phyloP scores from a whole-genome alignment of 2,113 vertebrate genomes.

The Caretta caretta region DNA sequence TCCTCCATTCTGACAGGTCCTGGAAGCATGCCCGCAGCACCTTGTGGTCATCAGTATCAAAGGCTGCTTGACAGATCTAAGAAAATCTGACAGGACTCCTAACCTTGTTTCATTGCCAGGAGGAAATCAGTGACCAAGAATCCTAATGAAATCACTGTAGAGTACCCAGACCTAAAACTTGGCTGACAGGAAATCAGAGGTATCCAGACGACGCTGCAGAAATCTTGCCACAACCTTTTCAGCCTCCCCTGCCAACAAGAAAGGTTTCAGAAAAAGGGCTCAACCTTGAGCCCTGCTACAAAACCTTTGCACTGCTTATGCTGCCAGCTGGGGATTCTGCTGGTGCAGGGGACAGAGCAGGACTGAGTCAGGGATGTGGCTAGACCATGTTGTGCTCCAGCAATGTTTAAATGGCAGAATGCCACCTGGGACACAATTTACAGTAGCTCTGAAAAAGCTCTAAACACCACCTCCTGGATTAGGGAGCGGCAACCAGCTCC shows the following conservation, averaged over 20 bases:
- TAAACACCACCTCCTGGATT: no score
- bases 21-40: neutral
- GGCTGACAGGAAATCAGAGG: neutral
- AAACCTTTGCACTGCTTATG: neutral
- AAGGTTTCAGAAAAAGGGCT: neutral
- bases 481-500: neutral
- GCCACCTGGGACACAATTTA: fast-evolving
- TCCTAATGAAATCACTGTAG: neutral
- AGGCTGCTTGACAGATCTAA: neutral
- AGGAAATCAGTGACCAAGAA: conserved; percentile 5
- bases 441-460: neutral
- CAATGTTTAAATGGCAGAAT: neutral
- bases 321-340: neutral
- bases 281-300: neutral
- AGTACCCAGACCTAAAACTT: neutral
- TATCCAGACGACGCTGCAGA: neutral
- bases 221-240: neutral
- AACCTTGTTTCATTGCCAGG: neutral
- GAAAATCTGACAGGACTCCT: conserved; percentile 7
- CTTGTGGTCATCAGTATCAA: conserved; percentile 4
- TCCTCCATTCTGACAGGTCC: neutral
- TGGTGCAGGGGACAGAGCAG: neutral
- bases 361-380: neutral
- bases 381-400: neutral
- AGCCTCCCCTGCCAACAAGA: neutral